Evolutionary conservation across 2,113 vertebrate species (phyloP), one percentile per base, ranked within the genome.

Genomic region (Panurus biarmicus): DNA sequence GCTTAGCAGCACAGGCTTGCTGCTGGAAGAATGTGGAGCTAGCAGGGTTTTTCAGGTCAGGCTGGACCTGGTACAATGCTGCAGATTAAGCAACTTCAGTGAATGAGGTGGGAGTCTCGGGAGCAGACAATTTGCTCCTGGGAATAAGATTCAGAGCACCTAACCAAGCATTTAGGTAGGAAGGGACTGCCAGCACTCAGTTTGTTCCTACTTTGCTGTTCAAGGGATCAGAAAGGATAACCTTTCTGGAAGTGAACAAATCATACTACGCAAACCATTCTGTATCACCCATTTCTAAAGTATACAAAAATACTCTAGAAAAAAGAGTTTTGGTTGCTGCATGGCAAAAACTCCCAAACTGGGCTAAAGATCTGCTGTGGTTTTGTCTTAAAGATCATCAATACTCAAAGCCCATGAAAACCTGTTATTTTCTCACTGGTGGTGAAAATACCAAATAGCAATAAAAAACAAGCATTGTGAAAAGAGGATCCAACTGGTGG

Each of bases 31-130:
- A 75, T 8, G n/a, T 48, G 42, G 35, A 89, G 56, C 24, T 73
- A 89, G 78, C 77, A 91, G 62, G 20, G 74, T 47, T 94, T 95
- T 93, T 70, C 94, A 85, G 81, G 66, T 94, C 85, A 89, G 36
- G 66, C 50, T 70, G 44, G 76, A 90, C 62, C 31, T 74, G 53
- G 66, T 76, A 87, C 54, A 79, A 25, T 20, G 74, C 54, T 79
- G 77, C 76, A 88, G 67, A 84, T 85, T 89, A 82, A 93, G 62
- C 70, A 89, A 56, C 70, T 64, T 36, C 12, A 65, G 28, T 58
- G 28, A 93, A 62, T 24, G 57, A 89, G 36, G n/a, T 18, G 1
- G 58, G 53, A 92, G 50, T 61, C 40, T 94, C 9, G 5, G 58
- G 19, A 81, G 36, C 61, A 94, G 58, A 76, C 33, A 76, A 29